phyloP scores from a whole-genome alignment of 2,797 vertebrate species.

The Tapera naevia region DNA sequence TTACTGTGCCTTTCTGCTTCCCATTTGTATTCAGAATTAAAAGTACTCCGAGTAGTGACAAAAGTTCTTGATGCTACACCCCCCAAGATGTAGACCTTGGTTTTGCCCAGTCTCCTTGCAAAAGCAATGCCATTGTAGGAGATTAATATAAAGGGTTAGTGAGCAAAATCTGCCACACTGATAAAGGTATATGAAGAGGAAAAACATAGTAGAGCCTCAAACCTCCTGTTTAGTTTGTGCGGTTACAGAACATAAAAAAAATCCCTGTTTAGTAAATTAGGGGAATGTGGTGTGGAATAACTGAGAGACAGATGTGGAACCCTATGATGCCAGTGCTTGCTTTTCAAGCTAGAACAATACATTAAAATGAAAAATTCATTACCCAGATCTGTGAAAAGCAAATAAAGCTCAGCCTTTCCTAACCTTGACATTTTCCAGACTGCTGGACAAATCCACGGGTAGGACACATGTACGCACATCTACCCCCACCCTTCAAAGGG shows the following conservation, averaged over 20 bases:
- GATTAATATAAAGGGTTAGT: neutral
- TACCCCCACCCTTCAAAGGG: conserved; percentile 18
- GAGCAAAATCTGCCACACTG: neutral
- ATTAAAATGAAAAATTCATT: conserved; percentile 66
- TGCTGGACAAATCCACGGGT: conserved; percentile 40
- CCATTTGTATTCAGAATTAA: neutral
- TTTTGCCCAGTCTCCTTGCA: neutral
- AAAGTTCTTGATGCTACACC: neutral
- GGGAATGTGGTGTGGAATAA: neutral
- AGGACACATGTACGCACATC: neutral
- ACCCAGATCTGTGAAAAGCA: conserved; percentile 37
- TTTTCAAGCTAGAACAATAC: conserved; percentile 56
- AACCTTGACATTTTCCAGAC: conserved; percentile 70
- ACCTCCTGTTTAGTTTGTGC: neutral
- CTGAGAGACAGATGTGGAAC: conserved; percentile 49
- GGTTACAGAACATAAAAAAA: neutral
- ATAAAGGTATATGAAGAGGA: neutral
- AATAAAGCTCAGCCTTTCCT: conserved; percentile 61
- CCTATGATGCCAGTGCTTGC: neutral
- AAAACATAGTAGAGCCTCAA: neutral
- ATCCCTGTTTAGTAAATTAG: neutral
- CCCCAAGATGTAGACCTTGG: too few relatives aligned
- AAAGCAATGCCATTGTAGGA: accelerated
- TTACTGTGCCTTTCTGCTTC: neutral
- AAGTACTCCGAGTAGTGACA: neutral